Evolutionary conservation across 2,113 vertebrate species (phyloP).

Genomic region (Alces alces): DNA sequence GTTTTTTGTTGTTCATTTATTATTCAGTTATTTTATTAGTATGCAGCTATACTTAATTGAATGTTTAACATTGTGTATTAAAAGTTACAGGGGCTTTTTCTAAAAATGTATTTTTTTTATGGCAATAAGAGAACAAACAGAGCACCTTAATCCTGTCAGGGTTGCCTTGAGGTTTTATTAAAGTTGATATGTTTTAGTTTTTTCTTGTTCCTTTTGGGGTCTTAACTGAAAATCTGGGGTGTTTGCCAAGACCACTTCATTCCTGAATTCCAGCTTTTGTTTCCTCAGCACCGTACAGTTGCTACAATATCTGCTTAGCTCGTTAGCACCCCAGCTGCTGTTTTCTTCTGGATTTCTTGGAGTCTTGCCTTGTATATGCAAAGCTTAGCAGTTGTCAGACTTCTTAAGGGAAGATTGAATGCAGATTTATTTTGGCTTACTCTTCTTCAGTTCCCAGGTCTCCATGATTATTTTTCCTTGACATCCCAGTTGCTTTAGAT

Average conservation of each 20-base stretch:
- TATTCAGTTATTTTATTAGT: not conserved
- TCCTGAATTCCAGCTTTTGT: not conserved
- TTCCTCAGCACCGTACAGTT: not conserved
- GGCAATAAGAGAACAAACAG: not conserved
- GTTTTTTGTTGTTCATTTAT: not conserved
- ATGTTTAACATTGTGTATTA: not conserved
- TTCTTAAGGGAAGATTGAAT: conserved; percentile 18
- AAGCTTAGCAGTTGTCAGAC: conserved; percentile 38
- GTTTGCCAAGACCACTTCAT: not conserved
- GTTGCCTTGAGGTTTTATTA: conserved; percentile 23
- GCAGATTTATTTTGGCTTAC: conserved; percentile 17
- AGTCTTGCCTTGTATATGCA: not conserved
- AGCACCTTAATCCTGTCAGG: not conserved
- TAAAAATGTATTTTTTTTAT: not conserved
- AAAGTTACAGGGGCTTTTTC: not conserved
- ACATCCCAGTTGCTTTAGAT: not conserved
- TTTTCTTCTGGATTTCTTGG: conserved; percentile 43
- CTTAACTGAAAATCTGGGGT: not conserved
- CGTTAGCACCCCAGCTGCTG: conserved; percentile 34
- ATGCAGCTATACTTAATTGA: not conserved
- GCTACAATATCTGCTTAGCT: not conserved
- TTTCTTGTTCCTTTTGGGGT: not conserved
- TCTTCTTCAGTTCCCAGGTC: not conserved
- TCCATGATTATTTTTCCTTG: not conserved
- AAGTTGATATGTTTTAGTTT: conserved; percentile 11